Conservation (phyloP, 2,888 invertebrate species). For the Tridacna crocea region DNA sequence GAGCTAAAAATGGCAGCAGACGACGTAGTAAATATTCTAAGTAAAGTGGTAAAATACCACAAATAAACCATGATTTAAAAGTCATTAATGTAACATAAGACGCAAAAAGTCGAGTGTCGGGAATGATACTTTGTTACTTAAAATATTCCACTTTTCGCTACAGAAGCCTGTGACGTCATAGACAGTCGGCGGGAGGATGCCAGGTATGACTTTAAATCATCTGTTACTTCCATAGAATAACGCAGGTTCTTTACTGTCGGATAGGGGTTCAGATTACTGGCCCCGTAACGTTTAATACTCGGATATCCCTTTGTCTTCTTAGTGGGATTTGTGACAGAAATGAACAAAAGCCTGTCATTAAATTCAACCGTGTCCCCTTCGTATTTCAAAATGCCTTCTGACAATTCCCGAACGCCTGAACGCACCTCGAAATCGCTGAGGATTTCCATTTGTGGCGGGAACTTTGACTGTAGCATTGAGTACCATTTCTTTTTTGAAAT, state of each 20-base stretch:
- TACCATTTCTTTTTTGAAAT: constrained; percentile 81
- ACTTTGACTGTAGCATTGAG: constrained; percentile 78
- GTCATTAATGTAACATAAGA: too few relatives aligned
- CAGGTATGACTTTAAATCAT: constrained; percentile 55
- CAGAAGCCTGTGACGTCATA: background rate
- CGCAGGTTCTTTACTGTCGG: constrained; percentile 63
- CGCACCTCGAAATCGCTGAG: constrained; percentile 76
- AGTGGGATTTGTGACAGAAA: constrained; percentile 72
- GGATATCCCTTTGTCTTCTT: constrained; percentile 65
- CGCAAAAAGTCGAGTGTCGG: too few relatives aligned
- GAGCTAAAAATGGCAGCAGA: too few relatives aligned
- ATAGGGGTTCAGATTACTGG: constrained; percentile 53
- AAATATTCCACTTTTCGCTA: constrained; percentile 2
- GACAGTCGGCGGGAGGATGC: background rate
- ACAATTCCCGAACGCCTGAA: constrained; percentile 79
- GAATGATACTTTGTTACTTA: background rate
- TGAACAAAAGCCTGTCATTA: constrained; percentile 79
- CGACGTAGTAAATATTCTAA: too few relatives aligned
- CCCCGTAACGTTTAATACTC: constrained; percentile 68
- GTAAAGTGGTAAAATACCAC: too few relatives aligned
- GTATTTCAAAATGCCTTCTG: constrained; percentile 82
- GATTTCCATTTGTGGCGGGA: constrained; percentile 80
- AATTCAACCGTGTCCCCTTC: constrained; percentile 80
- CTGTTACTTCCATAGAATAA: constrained; percentile 68
- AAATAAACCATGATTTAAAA: too few relatives aligned